Conservation (phyloP, 2,797 vertebrate species). For the Parauchenoglanis ngamensis region DNA sequence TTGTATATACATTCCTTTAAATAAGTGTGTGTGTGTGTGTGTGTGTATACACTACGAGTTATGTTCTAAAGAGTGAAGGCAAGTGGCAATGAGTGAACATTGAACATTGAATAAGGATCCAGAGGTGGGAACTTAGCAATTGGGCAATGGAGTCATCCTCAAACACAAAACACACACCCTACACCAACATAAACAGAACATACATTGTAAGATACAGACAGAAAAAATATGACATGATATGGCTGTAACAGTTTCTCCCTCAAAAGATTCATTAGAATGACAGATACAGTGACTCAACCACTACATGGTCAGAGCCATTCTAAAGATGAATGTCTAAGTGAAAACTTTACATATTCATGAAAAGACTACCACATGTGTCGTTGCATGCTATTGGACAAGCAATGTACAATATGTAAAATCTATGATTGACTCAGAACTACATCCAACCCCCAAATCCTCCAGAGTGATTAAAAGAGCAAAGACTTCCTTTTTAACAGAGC, state of each 20-base stretch:
- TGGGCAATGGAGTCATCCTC: neutral
- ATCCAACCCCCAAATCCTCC: neutral
- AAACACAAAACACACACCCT: neutral
- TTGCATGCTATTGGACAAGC: neutral
- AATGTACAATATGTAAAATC: neutral
- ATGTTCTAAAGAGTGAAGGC: neutral
- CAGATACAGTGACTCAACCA: neutral
- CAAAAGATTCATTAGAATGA: neutral
- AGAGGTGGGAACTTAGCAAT: neutral
- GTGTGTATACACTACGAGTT: neutral
- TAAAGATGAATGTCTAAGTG: neutral
- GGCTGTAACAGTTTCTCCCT: neutral
- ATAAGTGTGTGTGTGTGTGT: neutral
- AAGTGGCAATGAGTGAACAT: neutral
- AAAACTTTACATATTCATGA: neutral
- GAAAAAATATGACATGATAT: neutral
- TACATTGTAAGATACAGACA: neutral
- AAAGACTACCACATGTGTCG: neutral
- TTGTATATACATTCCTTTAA: no score
- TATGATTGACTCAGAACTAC: neutral
- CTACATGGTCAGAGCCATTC: neutral
- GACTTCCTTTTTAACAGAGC: neutral
- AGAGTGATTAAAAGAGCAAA: neutral
- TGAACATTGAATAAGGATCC: neutral
- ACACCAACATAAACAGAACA: neutral